Base-by-base conservation (phyloP, 37 sponge, comb jelly and placozoan genomes). In the Mnemiopsis leidyi region DNA sequence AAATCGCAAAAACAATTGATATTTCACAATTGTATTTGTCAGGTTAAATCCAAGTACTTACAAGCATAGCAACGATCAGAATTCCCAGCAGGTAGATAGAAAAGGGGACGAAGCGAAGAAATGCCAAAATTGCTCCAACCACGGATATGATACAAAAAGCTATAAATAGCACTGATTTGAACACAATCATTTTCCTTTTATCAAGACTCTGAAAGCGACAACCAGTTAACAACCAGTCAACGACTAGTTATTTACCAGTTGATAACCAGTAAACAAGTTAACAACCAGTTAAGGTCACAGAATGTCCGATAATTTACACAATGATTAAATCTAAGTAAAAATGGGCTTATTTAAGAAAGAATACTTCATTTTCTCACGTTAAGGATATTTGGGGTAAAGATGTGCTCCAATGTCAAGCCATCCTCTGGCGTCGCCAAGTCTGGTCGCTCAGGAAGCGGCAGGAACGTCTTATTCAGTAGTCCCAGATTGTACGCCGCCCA, bases 21-120 rank as follows among this genome's bases (percentile, higher is more conserved):
- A n/a, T n/a, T n/a, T n/a, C n/a, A n/a, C n/a, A n/a, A n/a, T n/a
- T n/a, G n/a, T n/a, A n/a, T n/a, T n/a, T n/a, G n/a, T n/a, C n/a
- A n/a, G n/a, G n/a, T n/a, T n/a, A n/a, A n/a, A n/a, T n/a, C n/a
- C n/a, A n/a, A n/a, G n/a, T 18, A 71, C 30, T 71, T 18, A 71
- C 75, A 13, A 71, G 5, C 30, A 71, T 28, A 5, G 75, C 75
- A 25, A 71, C 75, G 20, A 71, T 71, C 25, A 71, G 75, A 23
- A 71, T 71, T 18, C 75, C 75, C 5, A 71, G 75, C n/a, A 71
- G 75, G 20, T 71, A 71, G 20, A 71, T 71, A 5, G 75, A 71
- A 28, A 71, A 71, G 75, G 75, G n/a, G 3, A 71, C 75, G 3
- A 28, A 29, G 3, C n/a, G 30, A 18, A 29, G 30, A 25, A 29